phyloP scores from a whole-genome alignment of 92 coral and sea anemone genomes.

The Palythoa grandis region DNA sequence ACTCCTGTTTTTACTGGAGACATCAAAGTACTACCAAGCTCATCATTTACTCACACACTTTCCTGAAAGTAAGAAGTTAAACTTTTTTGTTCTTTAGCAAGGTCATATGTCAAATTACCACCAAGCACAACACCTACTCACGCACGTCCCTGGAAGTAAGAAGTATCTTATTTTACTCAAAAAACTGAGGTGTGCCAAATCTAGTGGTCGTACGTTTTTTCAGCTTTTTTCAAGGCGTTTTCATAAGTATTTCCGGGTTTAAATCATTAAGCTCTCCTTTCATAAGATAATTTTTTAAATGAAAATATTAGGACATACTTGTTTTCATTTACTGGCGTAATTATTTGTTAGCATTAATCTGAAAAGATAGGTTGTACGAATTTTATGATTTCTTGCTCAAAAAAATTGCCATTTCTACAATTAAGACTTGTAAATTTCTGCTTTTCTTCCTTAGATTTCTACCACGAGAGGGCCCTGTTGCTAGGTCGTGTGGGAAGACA shows the following conservation, averaged over 20 bases:
- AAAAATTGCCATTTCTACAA: not conserved
- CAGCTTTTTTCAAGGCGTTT: no score
- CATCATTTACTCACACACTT: constrained; percentile 94
- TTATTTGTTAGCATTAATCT: no score
- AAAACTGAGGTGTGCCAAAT: no score
- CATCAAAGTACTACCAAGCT: constrained; percentile 92
- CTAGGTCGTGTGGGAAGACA: constrained; percentile 97
- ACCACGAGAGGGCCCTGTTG: constrained; percentile 92
- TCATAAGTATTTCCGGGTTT: no score
- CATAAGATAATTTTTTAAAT: no score
- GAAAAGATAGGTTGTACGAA: no score
- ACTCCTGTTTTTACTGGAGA: constrained; percentile 84
- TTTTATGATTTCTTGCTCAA: not conserved
- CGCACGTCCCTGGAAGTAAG: constrained; percentile 96
- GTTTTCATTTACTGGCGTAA: no score
- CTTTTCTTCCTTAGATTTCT: constrained; percentile 66
- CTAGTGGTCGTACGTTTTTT: no score
- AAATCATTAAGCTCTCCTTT: no score
- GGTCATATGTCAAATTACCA: constrained; percentile 67
- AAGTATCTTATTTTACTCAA: not conserved
- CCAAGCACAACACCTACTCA: constrained; percentile 92
- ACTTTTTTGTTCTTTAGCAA: no score
- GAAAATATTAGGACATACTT: no score
- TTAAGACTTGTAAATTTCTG: no score
- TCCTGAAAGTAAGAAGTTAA: constrained; percentile 42